phyloP scores from a whole-genome alignment of 2,113 vertebrate species.

The Ellobius talpinus region DNA sequence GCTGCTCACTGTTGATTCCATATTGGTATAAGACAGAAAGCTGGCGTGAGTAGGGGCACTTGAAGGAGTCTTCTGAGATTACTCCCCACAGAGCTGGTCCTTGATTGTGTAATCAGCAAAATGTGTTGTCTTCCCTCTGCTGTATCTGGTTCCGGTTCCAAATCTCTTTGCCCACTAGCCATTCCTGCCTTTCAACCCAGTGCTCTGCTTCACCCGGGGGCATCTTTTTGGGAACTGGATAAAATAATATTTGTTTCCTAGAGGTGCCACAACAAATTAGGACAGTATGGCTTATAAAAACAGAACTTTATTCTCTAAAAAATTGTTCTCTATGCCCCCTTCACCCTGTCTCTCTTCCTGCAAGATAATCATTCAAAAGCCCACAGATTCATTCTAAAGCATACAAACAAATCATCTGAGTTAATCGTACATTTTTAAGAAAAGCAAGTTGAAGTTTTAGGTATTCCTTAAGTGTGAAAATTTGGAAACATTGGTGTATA shows the following conservation, averaged over 20 bases:
- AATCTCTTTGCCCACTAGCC: neutral
- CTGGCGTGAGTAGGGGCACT: neutral
- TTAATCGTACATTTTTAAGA: neutral
- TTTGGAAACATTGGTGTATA: neutral
- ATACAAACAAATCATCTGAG: neutral
- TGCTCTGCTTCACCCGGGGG: neutral
- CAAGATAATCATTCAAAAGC: neutral
- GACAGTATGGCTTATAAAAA: neutral
- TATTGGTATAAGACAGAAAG: conserved; percentile 43
- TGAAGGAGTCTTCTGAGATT: conserved; percentile 8
- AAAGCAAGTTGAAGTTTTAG: neutral
- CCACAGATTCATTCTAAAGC: neutral
- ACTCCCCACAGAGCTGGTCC: neutral
- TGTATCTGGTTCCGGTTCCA: neutral
- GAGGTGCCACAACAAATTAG: neutral
- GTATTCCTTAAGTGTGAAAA: neutral
- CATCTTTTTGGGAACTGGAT: neutral
- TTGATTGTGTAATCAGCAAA: conserved; percentile 29
- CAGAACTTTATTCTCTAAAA: neutral
- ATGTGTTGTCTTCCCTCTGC: neutral
- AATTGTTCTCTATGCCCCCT: neutral
- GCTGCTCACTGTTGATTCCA: conserved; percentile 37
- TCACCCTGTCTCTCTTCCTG: neutral
- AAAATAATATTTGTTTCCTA: neutral
- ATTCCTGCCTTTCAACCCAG: neutral